Evolutionary conservation across 2,888 invertebrate genomes (phyloP), one percentile per base, ranked within the genome.

Genomic region (Notodonta dromedarius): DNA sequence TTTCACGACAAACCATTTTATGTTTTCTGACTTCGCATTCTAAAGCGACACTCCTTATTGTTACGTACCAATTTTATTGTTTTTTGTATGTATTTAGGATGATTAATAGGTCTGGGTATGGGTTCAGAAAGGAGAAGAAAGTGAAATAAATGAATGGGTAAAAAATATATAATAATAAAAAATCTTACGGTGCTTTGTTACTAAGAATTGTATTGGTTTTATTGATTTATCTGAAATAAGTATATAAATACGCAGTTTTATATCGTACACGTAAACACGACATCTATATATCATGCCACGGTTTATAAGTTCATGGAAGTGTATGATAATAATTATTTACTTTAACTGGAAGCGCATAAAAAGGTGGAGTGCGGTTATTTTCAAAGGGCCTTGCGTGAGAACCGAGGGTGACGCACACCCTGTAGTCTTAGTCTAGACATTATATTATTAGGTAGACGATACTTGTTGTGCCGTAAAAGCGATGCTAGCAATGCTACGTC

Each of bases 351-450:
- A 71, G 67, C 67, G 70, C 67, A 69, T 67, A 71, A 79, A 74
- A 80, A 77, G 69, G 63, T 65, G 64, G 63, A 74, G 80, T 78
- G 84, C 83, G 84, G 81, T 83, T 83, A 79, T 84, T 84, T 84
- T 82, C 79, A 87, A 88, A 87, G 85, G 80, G 74, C 71, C 80
- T 90, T 88, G 91, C 90, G 90, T 90, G 91, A 85, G 90, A 88
- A 86, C 83, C 71, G 74, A 67, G 88, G 87, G 89, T 87, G 90
- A 88, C 90, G 89, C 89, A 88, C 82, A 75, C 77, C 76, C 76
- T 76, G 70, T 72, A 76, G 86, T 85, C 78, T 78, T 69, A 77
- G 89, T 86, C 88, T 88, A 87, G 87, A 87, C 89, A 81, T 82
- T 82, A 83, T 85, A 84, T 82, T 81, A 80, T 80, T 75, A 74